Conservation (phyloP, 2,888 invertebrate species). For the Punctoribates punctum region DNA sequence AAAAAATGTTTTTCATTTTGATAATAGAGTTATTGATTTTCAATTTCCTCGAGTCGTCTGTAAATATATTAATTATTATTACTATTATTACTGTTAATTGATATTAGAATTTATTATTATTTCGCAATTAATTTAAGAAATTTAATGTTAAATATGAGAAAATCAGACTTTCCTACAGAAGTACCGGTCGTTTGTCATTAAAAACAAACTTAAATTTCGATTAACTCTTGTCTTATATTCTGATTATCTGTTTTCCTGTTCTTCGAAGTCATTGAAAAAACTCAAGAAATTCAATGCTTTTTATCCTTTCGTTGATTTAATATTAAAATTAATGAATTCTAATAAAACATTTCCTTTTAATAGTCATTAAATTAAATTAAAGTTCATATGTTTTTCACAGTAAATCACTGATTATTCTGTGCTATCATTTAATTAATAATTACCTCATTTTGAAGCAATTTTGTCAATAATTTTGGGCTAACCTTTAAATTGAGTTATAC, state of each 20-base stretch:
- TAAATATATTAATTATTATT: background rate
- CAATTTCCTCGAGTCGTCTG: background rate
- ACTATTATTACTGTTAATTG: background rate
- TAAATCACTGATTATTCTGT: too few relatives aligned
- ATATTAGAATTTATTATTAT: background rate
- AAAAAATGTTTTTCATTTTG: slow-evolving; percentile 2
- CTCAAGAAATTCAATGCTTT: too few relatives aligned
- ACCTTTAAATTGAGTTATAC: too few relatives aligned
- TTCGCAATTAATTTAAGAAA: background rate
- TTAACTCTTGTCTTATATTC: too few relatives aligned
- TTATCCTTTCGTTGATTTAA: background rate
- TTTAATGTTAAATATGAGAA: background rate
- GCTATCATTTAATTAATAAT: too few relatives aligned
- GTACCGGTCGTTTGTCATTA: too few relatives aligned
- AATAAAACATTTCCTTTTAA: background rate
- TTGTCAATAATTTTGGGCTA: too few relatives aligned
- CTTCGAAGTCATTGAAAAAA: too few relatives aligned
- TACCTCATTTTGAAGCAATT: too few relatives aligned
- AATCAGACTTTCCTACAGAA: too few relatives aligned
- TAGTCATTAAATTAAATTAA: background rate
- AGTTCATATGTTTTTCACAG: background rate
- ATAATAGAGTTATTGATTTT: slow-evolving; percentile 15
- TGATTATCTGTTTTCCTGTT: too few relatives aligned
- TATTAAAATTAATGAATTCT: background rate
- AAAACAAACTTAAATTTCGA: too few relatives aligned